These are phyloP conservation scores for Nannospalax galili DNA, from an alignment of 2,113 vertebrate genomes.

Conservation along the genomic window DNA sequence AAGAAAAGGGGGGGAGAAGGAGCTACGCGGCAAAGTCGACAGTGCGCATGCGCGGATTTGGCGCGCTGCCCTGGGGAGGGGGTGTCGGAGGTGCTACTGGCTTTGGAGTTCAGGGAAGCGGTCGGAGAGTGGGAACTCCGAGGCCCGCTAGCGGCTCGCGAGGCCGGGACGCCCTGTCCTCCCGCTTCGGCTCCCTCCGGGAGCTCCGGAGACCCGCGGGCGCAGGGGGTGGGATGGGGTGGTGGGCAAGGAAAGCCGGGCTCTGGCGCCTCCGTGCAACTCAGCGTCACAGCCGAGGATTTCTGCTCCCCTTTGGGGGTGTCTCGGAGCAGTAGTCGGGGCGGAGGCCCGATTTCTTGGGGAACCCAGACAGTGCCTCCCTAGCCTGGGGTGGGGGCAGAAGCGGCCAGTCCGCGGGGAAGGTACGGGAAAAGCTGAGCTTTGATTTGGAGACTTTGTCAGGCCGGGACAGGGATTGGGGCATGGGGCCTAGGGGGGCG, in stretches of 20 bases:
- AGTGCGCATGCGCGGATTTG: slow-evolving; percentile 78
- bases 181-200: neutral
- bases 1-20: slow-evolving; percentile 1
- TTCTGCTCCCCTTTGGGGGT: neutral
- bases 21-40: slow-evolving; percentile 77
- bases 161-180: neutral
- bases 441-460: slow-evolving; percentile 63
- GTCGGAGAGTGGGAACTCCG: slow-evolving; percentile 2
- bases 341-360: slow-evolving; percentile 2
- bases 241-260: neutral
- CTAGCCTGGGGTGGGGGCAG: slow-evolving; percentile 8
- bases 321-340: neutral
- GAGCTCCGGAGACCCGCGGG: neutral
- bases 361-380: neutral
- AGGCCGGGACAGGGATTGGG: neutral
- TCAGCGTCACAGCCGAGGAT: neutral
- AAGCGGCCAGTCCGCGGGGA: slow-evolving; percentile 3
- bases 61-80: slow-evolving; percentile 73
- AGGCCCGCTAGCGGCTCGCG: neutral
- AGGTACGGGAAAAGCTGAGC: slow-evolving; percentile 54
- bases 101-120: slow-evolving; percentile 22
- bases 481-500: slow-evolving; percentile 38
- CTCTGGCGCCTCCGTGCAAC: slow-evolving; percentile 22
- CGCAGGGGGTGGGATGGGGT: neutral
- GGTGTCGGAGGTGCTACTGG: neutral